These are phyloP conservation scores for Rhynchonema sp. DNA, from an alignment of 2,888 invertebrate genomes.

Conservation along the genomic window DNA sequence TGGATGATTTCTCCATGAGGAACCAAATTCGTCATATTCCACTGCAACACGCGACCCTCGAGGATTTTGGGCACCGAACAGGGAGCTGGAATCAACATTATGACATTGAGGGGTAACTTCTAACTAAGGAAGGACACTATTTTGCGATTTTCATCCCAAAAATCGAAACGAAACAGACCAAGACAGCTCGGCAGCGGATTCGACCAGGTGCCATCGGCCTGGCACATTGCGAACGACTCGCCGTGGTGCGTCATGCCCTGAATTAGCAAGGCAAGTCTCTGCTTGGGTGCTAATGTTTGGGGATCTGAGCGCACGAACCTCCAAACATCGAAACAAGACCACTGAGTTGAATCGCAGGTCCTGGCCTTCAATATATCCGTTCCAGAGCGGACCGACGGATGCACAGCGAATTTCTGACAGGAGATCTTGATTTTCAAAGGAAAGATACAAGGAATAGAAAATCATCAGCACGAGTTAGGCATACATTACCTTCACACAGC, in stretches of 20 bases:
- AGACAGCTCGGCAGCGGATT: slow-evolving; percentile 73
- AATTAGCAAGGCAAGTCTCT: no score
- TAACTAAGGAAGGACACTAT: no score
- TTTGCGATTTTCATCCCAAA: no score
- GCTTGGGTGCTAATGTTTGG: no score
- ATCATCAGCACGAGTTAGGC: neutral
- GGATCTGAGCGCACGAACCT: no score
- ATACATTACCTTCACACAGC: slow-evolving; percentile 52
- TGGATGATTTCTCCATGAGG: slow-evolving; percentile 50
- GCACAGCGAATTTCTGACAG: slow-evolving; percentile 81
- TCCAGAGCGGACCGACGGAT: slow-evolving; percentile 72
- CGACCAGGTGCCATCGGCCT: slow-evolving; percentile 82
- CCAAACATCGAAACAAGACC: slow-evolving; percentile 75
- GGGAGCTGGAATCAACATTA: slow-evolving; percentile 44
- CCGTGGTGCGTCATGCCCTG: slow-evolving; percentile 77
- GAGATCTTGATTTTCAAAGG: neutral
- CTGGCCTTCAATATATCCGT: slow-evolving; percentile 57
- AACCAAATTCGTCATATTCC: slow-evolving; percentile 32
- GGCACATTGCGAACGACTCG: slow-evolving; percentile 50
- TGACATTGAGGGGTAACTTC: no score
- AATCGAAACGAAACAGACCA: slow-evolving; percentile 44
- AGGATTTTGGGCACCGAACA: slow-evolving; percentile 63
- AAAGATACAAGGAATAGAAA: neutral
- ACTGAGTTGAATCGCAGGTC: slow-evolving; percentile 77
- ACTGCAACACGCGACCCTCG: slow-evolving; percentile 29